A percentile compares a stretch with the other conserved stretches of the same genome.
phyloP scores from a whole-genome alignment of 2,113 vertebrate genomes.

The Malurus alboscapulatus region DNA sequence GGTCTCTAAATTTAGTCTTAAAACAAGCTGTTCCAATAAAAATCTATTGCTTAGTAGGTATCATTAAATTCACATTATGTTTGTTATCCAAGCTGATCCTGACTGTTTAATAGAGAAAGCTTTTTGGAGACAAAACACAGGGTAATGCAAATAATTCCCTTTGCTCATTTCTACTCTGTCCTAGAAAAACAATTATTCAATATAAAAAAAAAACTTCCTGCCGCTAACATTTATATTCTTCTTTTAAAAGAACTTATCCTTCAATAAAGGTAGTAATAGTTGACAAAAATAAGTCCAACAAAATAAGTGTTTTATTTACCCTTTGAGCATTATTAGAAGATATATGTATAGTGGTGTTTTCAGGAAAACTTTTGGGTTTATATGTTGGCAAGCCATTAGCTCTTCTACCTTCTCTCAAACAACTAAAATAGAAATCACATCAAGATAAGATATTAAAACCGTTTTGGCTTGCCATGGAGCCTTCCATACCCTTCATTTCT shows the following conservation, averaged over 20 bases:
- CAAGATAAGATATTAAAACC: slow-evolving; percentile 30
- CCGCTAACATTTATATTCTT: slow-evolving; percentile 44
- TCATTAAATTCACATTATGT: neutral
- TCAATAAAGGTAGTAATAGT: neutral
- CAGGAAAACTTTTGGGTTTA: slow-evolving; percentile 2
- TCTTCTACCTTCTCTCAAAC: slow-evolving; percentile 34
- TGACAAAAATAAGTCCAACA: slow-evolving; percentile 15
- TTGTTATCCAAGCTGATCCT: slow-evolving; percentile 14
- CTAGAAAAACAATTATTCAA: neutral
- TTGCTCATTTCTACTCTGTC: neutral
- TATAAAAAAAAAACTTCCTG: slow-evolving; percentile 1
- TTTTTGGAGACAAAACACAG: neutral
- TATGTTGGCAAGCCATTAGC: slow-evolving; percentile 29
- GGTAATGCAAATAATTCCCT: neutral
- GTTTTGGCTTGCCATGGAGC: neutral
- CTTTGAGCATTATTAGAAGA: slow-evolving; percentile 30
- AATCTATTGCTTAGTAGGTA: neutral
- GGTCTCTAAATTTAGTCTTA: neutral
- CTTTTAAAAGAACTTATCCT: slow-evolving; percentile 10
- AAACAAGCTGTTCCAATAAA: neutral
- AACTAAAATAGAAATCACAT: slow-evolving; percentile 25
- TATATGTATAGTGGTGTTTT: slow-evolving; percentile 27
- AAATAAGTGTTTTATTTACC: slow-evolving; percentile 40
- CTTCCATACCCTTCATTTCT: slow-evolving; percentile 17
- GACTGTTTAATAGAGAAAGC: neutral